phyloP scores from a whole-genome alignment of 2,888 invertebrate genomes.

The Acronicta aceris region DNA sequence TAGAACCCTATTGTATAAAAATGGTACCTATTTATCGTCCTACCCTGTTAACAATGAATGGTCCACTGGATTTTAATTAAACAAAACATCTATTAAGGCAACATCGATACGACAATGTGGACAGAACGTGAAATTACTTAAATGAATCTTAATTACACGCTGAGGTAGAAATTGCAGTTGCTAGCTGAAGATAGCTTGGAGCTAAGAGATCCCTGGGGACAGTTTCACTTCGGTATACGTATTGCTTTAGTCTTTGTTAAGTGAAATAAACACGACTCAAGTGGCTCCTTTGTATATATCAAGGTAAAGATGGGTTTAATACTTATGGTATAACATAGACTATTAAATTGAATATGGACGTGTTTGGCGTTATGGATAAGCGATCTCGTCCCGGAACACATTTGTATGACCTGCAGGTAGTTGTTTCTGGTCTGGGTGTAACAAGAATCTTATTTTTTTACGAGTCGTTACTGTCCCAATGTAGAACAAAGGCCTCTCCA shows the following conservation, averaged over 20 bases:
- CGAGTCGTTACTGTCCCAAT: too few relatives aligned
- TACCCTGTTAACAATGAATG: background rate
- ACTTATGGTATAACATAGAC: background rate
- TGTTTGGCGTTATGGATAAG: too few relatives aligned
- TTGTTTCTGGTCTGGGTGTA: too few relatives aligned
- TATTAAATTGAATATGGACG: background rate
- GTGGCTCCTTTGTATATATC: background rate
- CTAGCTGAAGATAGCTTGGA: slow-evolving; percentile 1
- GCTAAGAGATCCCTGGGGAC: slow-evolving; percentile 27
- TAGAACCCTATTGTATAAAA: too few relatives aligned
- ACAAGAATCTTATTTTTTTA: too few relatives aligned
- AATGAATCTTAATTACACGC: slow-evolving; percentile 31
- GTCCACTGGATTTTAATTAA: slow-evolving; percentile 1
- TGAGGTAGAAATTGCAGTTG: slow-evolving; percentile 12
- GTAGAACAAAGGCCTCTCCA: too few relatives aligned
- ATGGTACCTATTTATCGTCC: too few relatives aligned
- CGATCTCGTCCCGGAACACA: too few relatives aligned
- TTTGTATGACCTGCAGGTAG: too few relatives aligned
- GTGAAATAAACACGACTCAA: slow-evolving; percentile 13
- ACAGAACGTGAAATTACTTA: slow-evolving; percentile 3
- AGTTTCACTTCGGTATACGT: slow-evolving; percentile 12
- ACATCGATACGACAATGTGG: background rate
- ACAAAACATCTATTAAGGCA: background rate
- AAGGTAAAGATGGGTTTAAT: background rate
- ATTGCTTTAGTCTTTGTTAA: background rate